phyloP scores from a whole-genome alignment of 2,888 invertebrate genomes.

The Spisula solida region DNA sequence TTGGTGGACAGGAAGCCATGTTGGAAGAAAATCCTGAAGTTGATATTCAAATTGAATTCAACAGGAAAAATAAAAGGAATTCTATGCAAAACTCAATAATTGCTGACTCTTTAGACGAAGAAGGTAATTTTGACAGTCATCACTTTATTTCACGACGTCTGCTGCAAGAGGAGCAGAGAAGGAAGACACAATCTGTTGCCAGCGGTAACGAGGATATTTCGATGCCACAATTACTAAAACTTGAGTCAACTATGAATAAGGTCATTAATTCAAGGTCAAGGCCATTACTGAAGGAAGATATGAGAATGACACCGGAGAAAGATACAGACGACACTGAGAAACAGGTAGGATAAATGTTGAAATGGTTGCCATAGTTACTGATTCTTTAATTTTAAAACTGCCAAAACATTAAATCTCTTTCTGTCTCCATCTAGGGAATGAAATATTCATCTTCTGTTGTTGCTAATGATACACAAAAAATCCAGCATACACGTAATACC shows the following conservation, averaged over 20 bases:
- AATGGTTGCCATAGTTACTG: too few species aligned
- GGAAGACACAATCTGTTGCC: background rate
- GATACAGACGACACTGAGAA: slow-evolving; percentile 59
- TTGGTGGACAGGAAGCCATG: slow-evolving; percentile 57
- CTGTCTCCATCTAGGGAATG: too few species aligned
- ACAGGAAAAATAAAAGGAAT: slow-evolving; percentile 25
- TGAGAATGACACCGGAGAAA: slow-evolving; percentile 64
- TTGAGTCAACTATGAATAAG: slow-evolving; percentile 29
- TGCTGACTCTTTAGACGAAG: slow-evolving; percentile 59
- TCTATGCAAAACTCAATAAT: slow-evolving; percentile 57
- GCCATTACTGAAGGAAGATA: slow-evolving; percentile 59
- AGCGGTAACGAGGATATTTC: slow-evolving; percentile 15
- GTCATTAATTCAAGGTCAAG: slow-evolving; percentile 28
- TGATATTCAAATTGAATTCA: slow-evolving; percentile 36
- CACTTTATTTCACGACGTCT: slow-evolving; percentile 62
- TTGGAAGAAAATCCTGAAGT: slow-evolving; percentile 48
- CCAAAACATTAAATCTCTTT: too few species aligned
- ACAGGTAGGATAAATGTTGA: background rate
- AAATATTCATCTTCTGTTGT: too few species aligned
- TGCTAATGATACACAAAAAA: too few species aligned
- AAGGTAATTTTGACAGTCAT: slow-evolving; percentile 68
- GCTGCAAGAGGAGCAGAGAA: slow-evolving; percentile 54
- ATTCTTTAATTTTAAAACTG: too few species aligned
- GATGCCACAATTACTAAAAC: slow-evolving; percentile 31
- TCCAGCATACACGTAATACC: too few species aligned